phyloP scores from a whole-genome alignment of 2,797 vertebrate genomes.

The Paedocypris micromegethes region DNA sequence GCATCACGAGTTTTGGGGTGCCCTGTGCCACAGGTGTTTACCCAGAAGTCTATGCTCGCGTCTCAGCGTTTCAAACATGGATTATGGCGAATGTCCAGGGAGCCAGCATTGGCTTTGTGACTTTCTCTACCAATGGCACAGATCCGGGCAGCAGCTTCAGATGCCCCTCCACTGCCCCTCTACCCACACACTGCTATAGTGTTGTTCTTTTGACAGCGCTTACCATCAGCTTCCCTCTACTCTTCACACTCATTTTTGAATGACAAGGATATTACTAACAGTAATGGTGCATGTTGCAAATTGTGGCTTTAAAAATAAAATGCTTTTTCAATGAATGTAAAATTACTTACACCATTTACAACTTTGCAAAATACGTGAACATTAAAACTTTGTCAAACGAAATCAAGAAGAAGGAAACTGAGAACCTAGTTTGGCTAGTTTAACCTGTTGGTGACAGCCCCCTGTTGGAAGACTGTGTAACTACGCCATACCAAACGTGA shows the following conservation, averaged over 20 bases:
- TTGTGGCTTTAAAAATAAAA: no score
- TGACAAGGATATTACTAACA: not conserved
- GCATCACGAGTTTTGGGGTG: conserved; percentile 58
- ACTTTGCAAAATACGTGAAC: no score
- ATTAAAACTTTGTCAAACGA: no score
- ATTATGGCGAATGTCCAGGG: conserved; percentile 39
- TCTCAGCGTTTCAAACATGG: conserved; percentile 60
- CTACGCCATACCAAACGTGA: no score
- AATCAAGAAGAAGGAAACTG: no score
- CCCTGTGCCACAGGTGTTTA: conserved; percentile 49
- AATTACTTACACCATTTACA: no score
- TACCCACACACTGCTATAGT: not conserved
- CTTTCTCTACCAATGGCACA: conserved; percentile 40
- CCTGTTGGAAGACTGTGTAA: no score
- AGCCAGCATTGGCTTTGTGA: conserved; percentile 44
- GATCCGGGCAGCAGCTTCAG: conserved; percentile 48
- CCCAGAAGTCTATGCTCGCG: conserved; percentile 59
- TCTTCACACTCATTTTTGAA: not conserved
- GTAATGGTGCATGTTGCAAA: no score
- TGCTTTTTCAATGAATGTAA: no score
- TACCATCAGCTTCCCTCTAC: not conserved
- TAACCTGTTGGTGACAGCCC: no score
- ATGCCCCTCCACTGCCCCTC: conserved; percentile 35
- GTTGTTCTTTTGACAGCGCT: conserved; percentile 9
- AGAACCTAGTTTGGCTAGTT: no score